Base-by-base conservation (phyloP, 2,113 vertebrate species). In the Pelvicachromis taeniatus region DNA sequence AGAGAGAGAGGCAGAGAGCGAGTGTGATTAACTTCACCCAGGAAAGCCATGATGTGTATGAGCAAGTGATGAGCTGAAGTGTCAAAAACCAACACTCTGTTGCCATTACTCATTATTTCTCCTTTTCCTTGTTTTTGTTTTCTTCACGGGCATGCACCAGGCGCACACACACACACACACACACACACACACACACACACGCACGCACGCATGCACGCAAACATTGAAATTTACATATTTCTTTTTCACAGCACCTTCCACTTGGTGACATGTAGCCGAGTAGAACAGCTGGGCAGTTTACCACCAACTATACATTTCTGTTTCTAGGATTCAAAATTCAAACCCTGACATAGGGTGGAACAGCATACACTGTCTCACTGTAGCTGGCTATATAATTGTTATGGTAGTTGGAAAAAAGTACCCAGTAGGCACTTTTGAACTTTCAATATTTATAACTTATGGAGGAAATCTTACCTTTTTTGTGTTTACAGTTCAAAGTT, bases 41-140 rank as follows among this genome's bases (percentile, higher is more conserved):
- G 70, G 63, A 73, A 90, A 91, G 82, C 42, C 82, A 92, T 94
- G 90, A 90, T 90, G 85, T 89, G 89, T 85, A 89, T 88, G 90
- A 93, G 84, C 81, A 88, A 82, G 85, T 83, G 92, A 94, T 94
- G 92, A 91, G 91, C 83, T 84, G 80, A 91, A 61, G 89, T 95
- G 94, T 94, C 92, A 92, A 84, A 93, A 92, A 86, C 84, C 11
- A 42, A 77, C 78, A 79, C 82, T 85, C 81, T 85, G 80, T 79
- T 80, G 63, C 82, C 81, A 17, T 92, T 79, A 85, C 73, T 92
- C 80, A 87, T 80, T 85, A 79, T 79, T 87, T 83, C 68, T 84
- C 35, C 33, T 68, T 35, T 81, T 87, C 77, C 58, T 19, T 77
- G 29, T 78, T 84, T 83, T 59, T 33, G 31, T 63, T 83, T 50